Evolutionary conservation across 1,140 invertebrate species (phyloP).

Genomic region (Thalassaphorura encarpata): DNA sequence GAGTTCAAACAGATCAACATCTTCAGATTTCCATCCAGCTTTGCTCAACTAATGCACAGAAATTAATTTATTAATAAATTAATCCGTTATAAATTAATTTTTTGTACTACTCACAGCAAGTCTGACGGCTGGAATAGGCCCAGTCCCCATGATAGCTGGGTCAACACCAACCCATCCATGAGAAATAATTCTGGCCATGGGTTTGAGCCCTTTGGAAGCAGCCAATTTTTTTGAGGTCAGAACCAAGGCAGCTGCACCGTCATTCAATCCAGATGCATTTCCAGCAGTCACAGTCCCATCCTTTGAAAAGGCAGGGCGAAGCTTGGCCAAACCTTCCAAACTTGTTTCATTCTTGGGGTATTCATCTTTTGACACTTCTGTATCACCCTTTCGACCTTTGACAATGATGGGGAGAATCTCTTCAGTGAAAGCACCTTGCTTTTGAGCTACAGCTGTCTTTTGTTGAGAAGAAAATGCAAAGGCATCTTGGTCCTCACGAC

Average conservation of each 20-base stretch:
- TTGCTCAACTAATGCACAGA: constrained; percentile 52
- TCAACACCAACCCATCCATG: constrained; percentile 57
- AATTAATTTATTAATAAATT: constrained; percentile 16
- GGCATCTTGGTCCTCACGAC: constrained; percentile 61
- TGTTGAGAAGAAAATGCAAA: constrained; percentile 63
- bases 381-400: constrained; percentile 41
- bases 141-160: constrained; percentile 63
- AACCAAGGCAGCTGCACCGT: constrained; percentile 72
- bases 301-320: constrained; percentile 53
- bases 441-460: constrained; percentile 53
- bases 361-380: constrained; percentile 52
- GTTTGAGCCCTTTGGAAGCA: constrained; percentile 40
- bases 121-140: constrained; percentile 57
- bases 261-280: constrained; percentile 73
- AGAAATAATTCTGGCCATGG: constrained; percentile 56
- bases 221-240: constrained; percentile 52
- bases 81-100: constrained; percentile 10
- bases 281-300: constrained; percentile 61
- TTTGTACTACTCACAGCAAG: constrained; percentile 46
- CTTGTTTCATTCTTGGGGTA: constrained; percentile 53
- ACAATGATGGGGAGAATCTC: constrained; percentile 59
- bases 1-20: constrained; percentile 81
- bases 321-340: constrained; percentile 47
- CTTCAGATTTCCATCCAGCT: constrained; percentile 63
- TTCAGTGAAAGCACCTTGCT: constrained; percentile 53